These are phyloP conservation scores for Polylopha cassiicola DNA, from an alignment of 2,888 invertebrate genomes.

Conservation along the genomic window DNA sequence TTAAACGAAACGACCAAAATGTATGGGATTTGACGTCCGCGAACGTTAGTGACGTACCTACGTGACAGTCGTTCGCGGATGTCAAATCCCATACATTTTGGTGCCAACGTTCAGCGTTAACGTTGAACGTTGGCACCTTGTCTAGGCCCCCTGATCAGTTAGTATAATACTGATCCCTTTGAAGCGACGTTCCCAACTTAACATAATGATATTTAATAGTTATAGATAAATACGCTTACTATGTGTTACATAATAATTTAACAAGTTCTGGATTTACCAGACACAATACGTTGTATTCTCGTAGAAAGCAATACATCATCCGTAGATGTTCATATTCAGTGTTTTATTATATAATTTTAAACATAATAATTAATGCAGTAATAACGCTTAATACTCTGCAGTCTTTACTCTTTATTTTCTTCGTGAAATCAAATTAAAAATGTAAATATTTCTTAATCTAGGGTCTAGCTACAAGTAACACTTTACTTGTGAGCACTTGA, in stretches of 20 bases:
- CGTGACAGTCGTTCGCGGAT: too few species aligned
- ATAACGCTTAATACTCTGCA: constrained; percentile 36
- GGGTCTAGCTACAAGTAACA: too few species aligned
- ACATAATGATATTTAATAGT: constrained; percentile 9
- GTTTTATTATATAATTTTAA: constrained; percentile 31
- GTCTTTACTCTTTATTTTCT: constrained; percentile 21
- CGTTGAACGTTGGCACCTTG: too few species aligned
- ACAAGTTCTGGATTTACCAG: constrained; percentile 26
- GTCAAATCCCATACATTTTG: too few species aligned
- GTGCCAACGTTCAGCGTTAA: too few species aligned
- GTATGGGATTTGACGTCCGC: too few species aligned
- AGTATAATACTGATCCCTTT: constrained; percentile 12
- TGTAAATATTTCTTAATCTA: neutral
- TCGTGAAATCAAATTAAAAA: neutral
- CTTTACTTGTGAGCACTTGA: too few species aligned
- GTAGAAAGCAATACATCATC: constrained; percentile 39
- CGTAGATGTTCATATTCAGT: constrained; percentile 36
- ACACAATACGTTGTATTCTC: constrained; percentile 39
- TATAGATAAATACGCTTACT: constrained; percentile 18
- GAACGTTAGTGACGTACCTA: too few species aligned
- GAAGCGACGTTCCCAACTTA: constrained; percentile 7
- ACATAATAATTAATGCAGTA: constrained; percentile 37
- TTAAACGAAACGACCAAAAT: too few species aligned
- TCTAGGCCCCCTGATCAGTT: too few species aligned
- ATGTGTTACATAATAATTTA: constrained; percentile 27